These are phyloP conservation scores for Aporophyla nigra DNA, from an alignment of 2,888 invertebrate species.

Conservation along the genomic window DNA sequence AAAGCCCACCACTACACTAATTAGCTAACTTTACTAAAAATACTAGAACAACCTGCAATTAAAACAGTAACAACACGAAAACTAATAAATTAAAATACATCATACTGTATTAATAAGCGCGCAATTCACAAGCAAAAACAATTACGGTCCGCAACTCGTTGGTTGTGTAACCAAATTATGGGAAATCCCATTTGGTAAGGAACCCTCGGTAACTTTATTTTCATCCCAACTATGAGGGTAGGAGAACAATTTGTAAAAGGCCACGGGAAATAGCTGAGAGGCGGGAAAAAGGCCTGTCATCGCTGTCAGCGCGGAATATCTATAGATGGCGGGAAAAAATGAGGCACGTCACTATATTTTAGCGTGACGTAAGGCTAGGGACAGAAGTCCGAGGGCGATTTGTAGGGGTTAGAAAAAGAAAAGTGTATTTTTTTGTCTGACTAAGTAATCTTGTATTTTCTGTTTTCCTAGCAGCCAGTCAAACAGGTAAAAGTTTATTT, in stretches of 20 bases:
- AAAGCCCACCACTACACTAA: slow-evolving; percentile 63
- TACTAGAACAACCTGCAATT: slow-evolving; percentile 62
- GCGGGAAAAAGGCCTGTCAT: slow-evolving; percentile 89
- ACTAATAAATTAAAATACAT: slow-evolving; percentile 65
- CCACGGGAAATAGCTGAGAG: slow-evolving; percentile 84
- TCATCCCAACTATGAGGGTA: slow-evolving; percentile 83
- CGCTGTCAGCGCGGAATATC: slow-evolving; percentile 86
- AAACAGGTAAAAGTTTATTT: background rate
- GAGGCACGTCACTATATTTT: slow-evolving; percentile 86
- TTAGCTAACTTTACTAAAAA: slow-evolving; percentile 75
- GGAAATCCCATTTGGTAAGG: slow-evolving; percentile 86
- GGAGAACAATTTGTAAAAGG: slow-evolving; percentile 87
- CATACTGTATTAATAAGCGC: slow-evolving; percentile 68
- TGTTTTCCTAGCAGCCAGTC: background rate
- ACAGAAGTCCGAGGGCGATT: slow-evolving; percentile 56
- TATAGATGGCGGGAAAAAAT: slow-evolving; percentile 83
- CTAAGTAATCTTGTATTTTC: background rate
- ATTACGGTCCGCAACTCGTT: slow-evolving; percentile 80
- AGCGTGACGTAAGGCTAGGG: slow-evolving; percentile 73
- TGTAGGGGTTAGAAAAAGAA: slow-evolving; percentile 12
- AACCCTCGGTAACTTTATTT: slow-evolving; percentile 86
- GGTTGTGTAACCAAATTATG: slow-evolving; percentile 86
- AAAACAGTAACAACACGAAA: slow-evolving; percentile 64
- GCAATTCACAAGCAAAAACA: slow-evolving; percentile 78
- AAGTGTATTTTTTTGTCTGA: background rate